These are phyloP conservation scores for Porites divaricata DNA, from an alignment of 92 coral and sea anemone genomes.

Conservation along the genomic window DNA sequence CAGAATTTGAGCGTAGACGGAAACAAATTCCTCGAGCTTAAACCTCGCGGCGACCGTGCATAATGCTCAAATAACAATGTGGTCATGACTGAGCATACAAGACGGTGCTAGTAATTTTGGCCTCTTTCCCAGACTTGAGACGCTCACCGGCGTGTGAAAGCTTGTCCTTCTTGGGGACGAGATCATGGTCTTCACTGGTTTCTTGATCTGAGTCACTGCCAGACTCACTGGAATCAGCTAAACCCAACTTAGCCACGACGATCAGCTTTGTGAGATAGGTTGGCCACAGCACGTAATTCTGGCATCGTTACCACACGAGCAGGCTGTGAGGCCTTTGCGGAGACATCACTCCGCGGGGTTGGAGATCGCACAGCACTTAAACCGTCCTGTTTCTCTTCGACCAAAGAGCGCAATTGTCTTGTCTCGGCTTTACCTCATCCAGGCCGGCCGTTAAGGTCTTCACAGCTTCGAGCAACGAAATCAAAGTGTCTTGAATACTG, in stretches of 20 bases:
- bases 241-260: constrained; percentile 29
- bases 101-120: constrained; percentile 36
- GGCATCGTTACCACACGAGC: constrained; percentile 28
- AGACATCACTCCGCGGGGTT: neutral
- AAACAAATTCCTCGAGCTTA: constrained; percentile 39
- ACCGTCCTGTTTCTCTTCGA: neutral
- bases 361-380: neutral
- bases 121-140: constrained; percentile 54
- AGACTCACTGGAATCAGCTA: constrained; percentile 27
- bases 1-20: constrained; percentile 41
- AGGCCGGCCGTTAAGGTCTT: constrained; percentile 10
- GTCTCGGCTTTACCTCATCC: constrained; percentile 24
- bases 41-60: constrained; percentile 47
- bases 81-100: constrained; percentile 49
- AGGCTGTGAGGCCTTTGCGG: neutral
- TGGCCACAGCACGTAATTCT: constrained; percentile 31
- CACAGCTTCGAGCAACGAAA: neutral
- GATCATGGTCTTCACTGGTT: neutral
- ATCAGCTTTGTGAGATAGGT: constrained; percentile 16
- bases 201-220: neutral
- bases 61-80: constrained; percentile 40
- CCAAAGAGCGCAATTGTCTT: constrained; percentile 18
- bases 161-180: constrained; percentile 1
- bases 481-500: constrained; percentile 19
- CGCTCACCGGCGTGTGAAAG: constrained; percentile 33